Base-by-base conservation (phyloP, 2,113 vertebrate species). In the Catagonus wagneri region DNA sequence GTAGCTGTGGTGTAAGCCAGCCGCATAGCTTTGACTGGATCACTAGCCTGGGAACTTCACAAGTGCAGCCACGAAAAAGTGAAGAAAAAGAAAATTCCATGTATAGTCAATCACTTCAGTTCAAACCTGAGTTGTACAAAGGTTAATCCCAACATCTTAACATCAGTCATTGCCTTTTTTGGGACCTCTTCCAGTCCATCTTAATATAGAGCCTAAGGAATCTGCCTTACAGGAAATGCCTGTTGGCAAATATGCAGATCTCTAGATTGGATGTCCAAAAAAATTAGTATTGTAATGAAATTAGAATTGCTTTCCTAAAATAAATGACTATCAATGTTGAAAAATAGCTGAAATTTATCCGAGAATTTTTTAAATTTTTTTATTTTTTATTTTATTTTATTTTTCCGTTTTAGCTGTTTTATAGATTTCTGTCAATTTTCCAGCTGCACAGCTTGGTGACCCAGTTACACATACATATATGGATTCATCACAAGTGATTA, bases 281-380 rank as follows among this genome's bases (percentile, higher is more conserved):
- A 32, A 58, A n/a, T 7, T n/a, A 52, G 27, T 76, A 50, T 61
- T 78, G n/a, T 39, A 76, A 86, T 93, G 29, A 95, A 84, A 78
- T 80, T 58, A 63, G 23, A 80, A 76, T 3, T 52, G 39, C 39
- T 89, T 91, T 85, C 63, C 16, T 88, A 65, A 93, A 92, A 89
- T 90, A 78, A 72, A 7, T 25, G 3, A 54, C 80, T 44, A 52
- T 78, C 54, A 72, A 71, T 66, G 58, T 12, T 75, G 74, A 75
- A 27, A 75, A 88, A n/a, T 63, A 90, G 20, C 56, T 72, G n/a
- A 78, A 92, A 27, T 32, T 44, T 44, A 44, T 44, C 44, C 44
- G 44, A n/a, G n/a, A n/a, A n/a, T n/a, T n/a, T n/a, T n/a, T n/a
- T n/a, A n/a, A n/a, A n/a, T n/a, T n/a, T n/a, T n/a, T n/a, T n/a